Evolutionary conservation across 2,113 vertebrate species (phyloP).

Genomic region (Perognathus longimembris): DNA sequence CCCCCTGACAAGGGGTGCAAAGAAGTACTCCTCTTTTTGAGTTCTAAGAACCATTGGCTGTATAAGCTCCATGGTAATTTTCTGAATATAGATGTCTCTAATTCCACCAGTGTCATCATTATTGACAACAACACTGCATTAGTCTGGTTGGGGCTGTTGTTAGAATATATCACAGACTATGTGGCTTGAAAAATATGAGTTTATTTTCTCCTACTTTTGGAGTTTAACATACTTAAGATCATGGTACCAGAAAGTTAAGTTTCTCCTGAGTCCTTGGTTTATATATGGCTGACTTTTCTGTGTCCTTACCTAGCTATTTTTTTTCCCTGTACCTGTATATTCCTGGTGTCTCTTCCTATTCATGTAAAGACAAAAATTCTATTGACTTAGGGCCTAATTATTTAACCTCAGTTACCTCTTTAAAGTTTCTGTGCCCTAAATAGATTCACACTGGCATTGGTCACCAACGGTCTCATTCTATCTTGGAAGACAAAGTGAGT

Average conservation of each 20-base stretch:
- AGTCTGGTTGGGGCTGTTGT: neutral
- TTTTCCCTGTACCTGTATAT: neutral
- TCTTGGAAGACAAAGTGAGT: neutral
- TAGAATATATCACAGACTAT: neutral
- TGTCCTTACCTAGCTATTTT: neutral
- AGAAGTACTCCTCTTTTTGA: neutral
- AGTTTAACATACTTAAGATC: neutral
- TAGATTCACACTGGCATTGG: neutral
- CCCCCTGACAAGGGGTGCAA: neutral
- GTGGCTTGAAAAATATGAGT: neutral
- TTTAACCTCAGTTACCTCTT: neutral
- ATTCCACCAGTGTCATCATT: slow-evolving; percentile 19
- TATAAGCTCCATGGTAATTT: neutral
- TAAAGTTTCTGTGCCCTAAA: neutral
- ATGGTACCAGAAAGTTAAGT: neutral
- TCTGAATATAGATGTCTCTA: slow-evolving; percentile 1
- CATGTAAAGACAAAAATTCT: neutral
- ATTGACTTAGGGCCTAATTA: neutral
- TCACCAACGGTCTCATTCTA: neutral
- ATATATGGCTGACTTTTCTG: neutral
- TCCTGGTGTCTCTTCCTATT: neutral
- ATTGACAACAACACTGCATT: neutral
- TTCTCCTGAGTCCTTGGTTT: neutral
- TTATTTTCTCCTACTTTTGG: neutral
- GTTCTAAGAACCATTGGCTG: neutral